phyloP scores from a whole-genome alignment of 2,797 vertebrate species.

The Bradypodion ventrale region DNA sequence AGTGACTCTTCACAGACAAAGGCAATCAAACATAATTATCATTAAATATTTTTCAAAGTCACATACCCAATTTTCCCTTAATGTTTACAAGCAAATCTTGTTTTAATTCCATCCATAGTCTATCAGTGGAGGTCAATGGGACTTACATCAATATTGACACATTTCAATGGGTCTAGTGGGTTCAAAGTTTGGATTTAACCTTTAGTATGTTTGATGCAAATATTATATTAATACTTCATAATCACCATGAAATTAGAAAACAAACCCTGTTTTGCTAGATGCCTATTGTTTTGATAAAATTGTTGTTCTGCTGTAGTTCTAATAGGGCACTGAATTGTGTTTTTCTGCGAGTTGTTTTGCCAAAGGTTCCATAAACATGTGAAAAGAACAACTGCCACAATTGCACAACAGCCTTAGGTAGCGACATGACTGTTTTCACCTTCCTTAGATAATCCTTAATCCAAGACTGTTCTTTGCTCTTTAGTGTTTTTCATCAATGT shows the following conservation, averaged over 20 bases:
- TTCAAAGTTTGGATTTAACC: neutral
- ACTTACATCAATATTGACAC: too few relatives aligned
- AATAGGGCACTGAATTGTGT: neutral
- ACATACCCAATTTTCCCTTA: neutral
- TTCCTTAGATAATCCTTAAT: neutral
- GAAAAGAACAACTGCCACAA: too few relatives aligned
- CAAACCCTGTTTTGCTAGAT: neutral
- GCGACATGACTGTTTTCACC: neutral
- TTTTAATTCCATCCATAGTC: too few relatives aligned
- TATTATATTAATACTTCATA: neutral
- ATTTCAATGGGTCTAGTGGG: neutral
- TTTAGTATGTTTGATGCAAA: neutral
- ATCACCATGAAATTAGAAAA: neutral
- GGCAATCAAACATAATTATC: neutral
- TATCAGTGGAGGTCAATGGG: too few relatives aligned
- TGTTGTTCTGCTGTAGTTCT: conserved; percentile 4
- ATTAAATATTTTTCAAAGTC: neutral
- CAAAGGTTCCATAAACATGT: too few relatives aligned
- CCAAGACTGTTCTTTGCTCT: conserved; percentile 14
- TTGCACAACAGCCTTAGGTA: too few relatives aligned
- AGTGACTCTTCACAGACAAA: neutral
- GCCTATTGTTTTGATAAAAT: neutral
- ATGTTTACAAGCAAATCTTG: too few relatives aligned
- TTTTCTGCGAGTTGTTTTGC: conserved; percentile 13
- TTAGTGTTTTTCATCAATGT: conserved; percentile 9